A percentile compares a stretch with the other conserved stretches of the same genome.
Evolutionary conservation across 2,113 vertebrate genomes (phyloP).

Genomic region (Tylochromis polylepis): DNA sequence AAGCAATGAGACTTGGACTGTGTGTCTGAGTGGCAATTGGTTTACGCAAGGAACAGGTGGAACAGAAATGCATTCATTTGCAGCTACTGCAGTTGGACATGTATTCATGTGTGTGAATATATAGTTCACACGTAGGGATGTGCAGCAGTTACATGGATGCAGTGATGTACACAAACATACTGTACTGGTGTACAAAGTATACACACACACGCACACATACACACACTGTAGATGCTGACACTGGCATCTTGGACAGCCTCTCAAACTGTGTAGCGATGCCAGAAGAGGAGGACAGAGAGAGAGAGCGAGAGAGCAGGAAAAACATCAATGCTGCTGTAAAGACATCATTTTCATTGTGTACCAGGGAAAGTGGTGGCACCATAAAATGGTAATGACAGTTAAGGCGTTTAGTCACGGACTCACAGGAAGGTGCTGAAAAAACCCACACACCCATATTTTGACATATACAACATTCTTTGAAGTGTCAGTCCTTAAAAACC

Average conservation of each 20-base stretch:
- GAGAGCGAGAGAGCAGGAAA: background rate
- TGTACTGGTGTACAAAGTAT: background rate
- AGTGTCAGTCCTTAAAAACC: background rate
- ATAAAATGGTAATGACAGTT: constrained; percentile 65
- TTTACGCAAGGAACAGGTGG: constrained; percentile 10
- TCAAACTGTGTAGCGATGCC: constrained; percentile 28
- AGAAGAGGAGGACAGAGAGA: constrained; percentile 29
- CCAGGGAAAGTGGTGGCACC: constrained; percentile 44
- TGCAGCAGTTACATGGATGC: background rate
- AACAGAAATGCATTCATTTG: constrained; percentile 16
- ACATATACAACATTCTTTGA: constrained; percentile 10
- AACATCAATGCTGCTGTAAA: constrained; percentile 22
- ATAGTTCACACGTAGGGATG: background rate
- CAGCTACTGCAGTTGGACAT: constrained; percentile 24
- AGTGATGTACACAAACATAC: background rate
- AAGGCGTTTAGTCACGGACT: constrained; percentile 57
- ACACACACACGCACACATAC: background rate
- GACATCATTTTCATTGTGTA: constrained; percentile 53
- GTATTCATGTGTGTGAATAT: background rate
- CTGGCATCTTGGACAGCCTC: constrained; percentile 34
- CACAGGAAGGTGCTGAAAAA: constrained; percentile 23
- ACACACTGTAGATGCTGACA: constrained; percentile 18
- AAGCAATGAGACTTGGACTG: background rate
- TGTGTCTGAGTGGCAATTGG: background rate
- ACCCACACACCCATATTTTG: constrained; percentile 9